Conservation (phyloP, 2,797 vertebrate species). For the Hephaestus fuliginosus region DNA sequence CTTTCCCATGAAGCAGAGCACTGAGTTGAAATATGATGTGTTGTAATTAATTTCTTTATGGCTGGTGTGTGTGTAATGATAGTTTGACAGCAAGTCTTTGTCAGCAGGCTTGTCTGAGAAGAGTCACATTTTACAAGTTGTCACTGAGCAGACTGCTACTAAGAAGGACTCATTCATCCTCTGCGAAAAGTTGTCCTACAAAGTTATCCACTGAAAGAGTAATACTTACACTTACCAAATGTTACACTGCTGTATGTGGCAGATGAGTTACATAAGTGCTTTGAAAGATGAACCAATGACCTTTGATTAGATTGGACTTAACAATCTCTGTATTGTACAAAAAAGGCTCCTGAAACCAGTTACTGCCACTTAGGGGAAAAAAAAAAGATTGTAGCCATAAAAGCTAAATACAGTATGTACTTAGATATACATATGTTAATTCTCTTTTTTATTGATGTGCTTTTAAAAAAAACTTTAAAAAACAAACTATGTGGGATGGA, state of each 20-base stretch:
- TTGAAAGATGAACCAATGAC: too few species aligned
- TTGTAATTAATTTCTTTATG: neutral
- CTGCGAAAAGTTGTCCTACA: neutral
- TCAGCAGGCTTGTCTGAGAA: neutral
- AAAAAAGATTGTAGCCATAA: too few species aligned
- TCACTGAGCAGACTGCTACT: constrained; percentile 1
- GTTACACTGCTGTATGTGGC: neutral
- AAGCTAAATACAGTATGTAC: too few species aligned
- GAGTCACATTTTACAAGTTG: constrained; percentile 7
- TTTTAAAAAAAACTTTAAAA: neutral
- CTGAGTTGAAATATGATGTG: neutral
- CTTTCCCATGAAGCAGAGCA: constrained; percentile 7
- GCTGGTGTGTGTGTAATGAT: neutral
- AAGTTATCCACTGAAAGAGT: constrained; percentile 6
- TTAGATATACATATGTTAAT: too few species aligned
- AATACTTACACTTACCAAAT: neutral
- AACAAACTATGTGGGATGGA: neutral
- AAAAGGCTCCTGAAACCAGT: too few species aligned
- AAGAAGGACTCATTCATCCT: neutral
- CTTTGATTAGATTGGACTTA: too few species aligned
- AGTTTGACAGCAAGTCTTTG: neutral
- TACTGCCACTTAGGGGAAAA: too few species aligned
- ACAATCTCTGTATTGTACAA: too few species aligned
- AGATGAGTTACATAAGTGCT: too few species aligned
- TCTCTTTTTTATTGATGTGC: neutral